These are phyloP conservation scores for Phasia obesa DNA, from an alignment of 2,888 invertebrate genomes.

Conservation along the genomic window DNA sequence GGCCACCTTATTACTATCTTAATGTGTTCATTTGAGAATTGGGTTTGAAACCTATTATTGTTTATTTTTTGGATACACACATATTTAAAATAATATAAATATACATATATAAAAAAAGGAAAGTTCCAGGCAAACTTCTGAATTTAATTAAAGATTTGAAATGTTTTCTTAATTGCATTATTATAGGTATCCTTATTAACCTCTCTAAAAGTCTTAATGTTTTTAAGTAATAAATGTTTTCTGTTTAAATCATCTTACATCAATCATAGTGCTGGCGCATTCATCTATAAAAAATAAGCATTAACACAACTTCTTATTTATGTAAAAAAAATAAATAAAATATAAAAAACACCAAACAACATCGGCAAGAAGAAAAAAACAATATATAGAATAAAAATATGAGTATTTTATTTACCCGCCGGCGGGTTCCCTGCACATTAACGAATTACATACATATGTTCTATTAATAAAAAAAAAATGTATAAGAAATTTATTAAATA, in stretches of 20 bases:
- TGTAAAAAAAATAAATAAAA: constrained; percentile 37
- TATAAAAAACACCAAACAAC: constrained; percentile 35
- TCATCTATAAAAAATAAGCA: constrained; percentile 19
- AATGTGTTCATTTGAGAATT: too few species aligned
- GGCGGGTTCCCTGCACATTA: constrained; percentile 67
- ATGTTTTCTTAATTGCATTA: too few species aligned
- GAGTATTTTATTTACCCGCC: constrained; percentile 68
- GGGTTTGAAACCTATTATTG: too few species aligned
- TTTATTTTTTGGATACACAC: too few species aligned
- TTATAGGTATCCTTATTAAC: too few species aligned
- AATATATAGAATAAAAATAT: constrained; percentile 31
- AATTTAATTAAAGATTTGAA: too few species aligned
- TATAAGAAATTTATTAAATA: constrained; percentile 6
- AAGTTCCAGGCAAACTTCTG: too few species aligned
- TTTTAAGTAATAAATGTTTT: not conserved
- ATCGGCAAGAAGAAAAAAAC: constrained; percentile 19
- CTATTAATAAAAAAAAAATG: not conserved
- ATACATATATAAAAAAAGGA: too few species aligned
- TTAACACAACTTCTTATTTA: constrained; percentile 18
- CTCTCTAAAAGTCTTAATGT: not conserved
- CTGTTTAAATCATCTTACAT: constrained; percentile 10
- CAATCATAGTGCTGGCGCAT: constrained; percentile 67
- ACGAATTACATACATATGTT: constrained; percentile 9
- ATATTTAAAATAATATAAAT: too few species aligned
- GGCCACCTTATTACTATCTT: too few species aligned